Percentiles rank a stretch among this genome's conserved stretches.
These are phyloP conservation scores for Pogoniulus pusillus DNA, from an alignment of 2,797 vertebrate species.

Conservation along the genomic window DNA sequence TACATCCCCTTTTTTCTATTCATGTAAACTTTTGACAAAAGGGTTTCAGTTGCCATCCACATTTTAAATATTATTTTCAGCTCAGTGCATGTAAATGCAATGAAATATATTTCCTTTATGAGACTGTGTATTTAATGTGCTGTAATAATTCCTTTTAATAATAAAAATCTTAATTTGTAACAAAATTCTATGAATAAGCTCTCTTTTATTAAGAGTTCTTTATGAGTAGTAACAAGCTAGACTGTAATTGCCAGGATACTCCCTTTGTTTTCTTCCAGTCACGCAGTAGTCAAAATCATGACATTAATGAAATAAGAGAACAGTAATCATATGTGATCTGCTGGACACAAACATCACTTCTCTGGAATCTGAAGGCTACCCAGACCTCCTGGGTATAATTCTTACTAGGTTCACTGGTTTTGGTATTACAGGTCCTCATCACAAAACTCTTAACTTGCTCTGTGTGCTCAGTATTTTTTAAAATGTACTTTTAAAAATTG, in stretches of 20 bases:
- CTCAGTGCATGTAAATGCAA: neutral
- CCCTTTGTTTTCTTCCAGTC: slow-evolving; percentile 3
- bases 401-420: neutral
- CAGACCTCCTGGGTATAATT: neutral
- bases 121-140: neutral
- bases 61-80: neutral
- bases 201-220: neutral
- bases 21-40: neutral
- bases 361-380: slow-evolving; percentile 28
- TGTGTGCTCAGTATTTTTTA: neutral
- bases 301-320: slow-evolving; percentile 28
- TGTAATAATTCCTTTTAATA: neutral
- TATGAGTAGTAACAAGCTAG: neutral
- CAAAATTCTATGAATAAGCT: neutral
- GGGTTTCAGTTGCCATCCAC: neutral
- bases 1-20: neutral
- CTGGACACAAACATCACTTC: neutral
- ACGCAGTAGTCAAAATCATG: slow-evolving; percentile 19
- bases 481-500: neutral
- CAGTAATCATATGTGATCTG: slow-evolving; percentile 15
- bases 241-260: neutral
- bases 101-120: neutral
- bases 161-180: neutral
- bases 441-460: neutral
- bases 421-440: neutral